These are phyloP conservation scores for Oligia fasciuncula DNA, from an alignment of 2,888 invertebrate species.

Conservation along the genomic window DNA sequence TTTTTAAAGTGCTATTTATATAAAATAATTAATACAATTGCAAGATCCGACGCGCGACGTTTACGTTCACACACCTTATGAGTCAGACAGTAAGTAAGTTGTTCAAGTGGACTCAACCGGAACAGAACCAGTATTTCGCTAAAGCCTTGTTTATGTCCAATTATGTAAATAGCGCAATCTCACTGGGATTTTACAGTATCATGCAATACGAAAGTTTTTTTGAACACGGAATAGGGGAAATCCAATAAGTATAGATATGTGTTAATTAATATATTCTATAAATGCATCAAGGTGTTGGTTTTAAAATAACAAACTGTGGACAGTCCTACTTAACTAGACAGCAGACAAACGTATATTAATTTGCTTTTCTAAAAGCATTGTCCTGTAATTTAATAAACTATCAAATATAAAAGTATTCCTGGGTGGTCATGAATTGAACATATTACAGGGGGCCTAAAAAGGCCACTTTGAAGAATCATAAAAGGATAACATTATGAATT, in stretches of 20 bases:
- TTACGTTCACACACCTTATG: slow-evolving; percentile 10
- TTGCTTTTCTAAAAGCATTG: not conserved
- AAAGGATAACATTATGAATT: too few species aligned
- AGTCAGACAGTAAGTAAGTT: slow-evolving; percentile 24
- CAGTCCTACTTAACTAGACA: not conserved
- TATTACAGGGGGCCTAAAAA: too few species aligned
- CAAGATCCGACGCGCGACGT: not conserved
- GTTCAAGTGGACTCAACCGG: slow-evolving; percentile 32
- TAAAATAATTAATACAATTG: not conserved
- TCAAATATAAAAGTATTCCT: not conserved
- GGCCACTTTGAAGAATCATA: too few species aligned
- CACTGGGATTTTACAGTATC: slow-evolving; percentile 42
- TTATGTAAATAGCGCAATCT: slow-evolving; percentile 47
- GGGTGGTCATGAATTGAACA: too few species aligned
- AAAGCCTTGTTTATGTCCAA: slow-evolving; percentile 36
- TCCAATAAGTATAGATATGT: slow-evolving; percentile 10
- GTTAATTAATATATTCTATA: not conserved
- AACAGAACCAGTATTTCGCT: slow-evolving; percentile 49
- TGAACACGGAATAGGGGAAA: slow-evolving; percentile 24
- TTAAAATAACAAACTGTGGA: not conserved
- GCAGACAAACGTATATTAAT: not conserved
- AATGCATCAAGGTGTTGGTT: not conserved
- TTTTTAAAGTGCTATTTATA: not conserved
- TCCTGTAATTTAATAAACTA: not conserved
- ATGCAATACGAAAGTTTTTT: slow-evolving; percentile 33